A percentile compares a stretch with the other conserved stretches of the same genome.
Conservation (phyloP, 2,113 vertebrate species). For the Heterotilapia buettikoferi region DNA sequence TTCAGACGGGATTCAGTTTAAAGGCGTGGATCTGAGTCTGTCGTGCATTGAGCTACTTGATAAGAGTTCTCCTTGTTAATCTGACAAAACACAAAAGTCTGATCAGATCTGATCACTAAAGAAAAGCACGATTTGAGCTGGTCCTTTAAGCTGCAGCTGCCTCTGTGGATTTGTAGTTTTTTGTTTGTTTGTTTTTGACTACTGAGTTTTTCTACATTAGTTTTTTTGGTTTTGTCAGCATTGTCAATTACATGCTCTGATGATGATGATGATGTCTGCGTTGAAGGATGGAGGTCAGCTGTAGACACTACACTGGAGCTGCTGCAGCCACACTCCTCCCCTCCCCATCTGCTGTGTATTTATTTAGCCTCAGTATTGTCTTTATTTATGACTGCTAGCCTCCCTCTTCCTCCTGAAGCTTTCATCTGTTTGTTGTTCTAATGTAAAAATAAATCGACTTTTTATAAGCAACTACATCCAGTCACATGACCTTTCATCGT, state of each 20-base stretch:
- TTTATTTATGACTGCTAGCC: slow-evolving; percentile 50
- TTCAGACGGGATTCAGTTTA: not conserved
- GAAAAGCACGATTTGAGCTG: not conserved
- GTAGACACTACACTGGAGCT: slow-evolving; percentile 60
- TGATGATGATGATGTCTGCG: not conserved
- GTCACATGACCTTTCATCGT: not conserved
- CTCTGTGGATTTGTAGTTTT: slow-evolving; percentile 8
- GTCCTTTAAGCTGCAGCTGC: not conserved
- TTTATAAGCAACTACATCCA: not conserved
- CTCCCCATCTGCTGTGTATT: slow-evolving; percentile 14
- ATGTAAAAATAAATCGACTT: slow-evolving; percentile 66
- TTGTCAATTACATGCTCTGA: not conserved
- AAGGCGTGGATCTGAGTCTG: not conserved
- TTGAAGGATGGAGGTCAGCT: not conserved
- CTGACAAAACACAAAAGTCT: not conserved
- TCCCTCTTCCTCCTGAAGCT: not conserved
- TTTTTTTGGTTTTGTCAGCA: not conserved
- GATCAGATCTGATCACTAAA: not conserved
- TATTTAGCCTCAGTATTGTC: slow-evolving; percentile 41
- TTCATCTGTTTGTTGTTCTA: slow-evolving; percentile 19
- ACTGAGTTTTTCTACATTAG: slow-evolving; percentile 7
- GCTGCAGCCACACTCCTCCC: not conserved
- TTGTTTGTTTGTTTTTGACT: slow-evolving; percentile 3
- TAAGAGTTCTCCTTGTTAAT: not conserved
- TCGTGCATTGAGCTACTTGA: not conserved